Conservation (phyloP, 2,113 vertebrate genomes). For the Genyomyrus donnyi region DNA sequence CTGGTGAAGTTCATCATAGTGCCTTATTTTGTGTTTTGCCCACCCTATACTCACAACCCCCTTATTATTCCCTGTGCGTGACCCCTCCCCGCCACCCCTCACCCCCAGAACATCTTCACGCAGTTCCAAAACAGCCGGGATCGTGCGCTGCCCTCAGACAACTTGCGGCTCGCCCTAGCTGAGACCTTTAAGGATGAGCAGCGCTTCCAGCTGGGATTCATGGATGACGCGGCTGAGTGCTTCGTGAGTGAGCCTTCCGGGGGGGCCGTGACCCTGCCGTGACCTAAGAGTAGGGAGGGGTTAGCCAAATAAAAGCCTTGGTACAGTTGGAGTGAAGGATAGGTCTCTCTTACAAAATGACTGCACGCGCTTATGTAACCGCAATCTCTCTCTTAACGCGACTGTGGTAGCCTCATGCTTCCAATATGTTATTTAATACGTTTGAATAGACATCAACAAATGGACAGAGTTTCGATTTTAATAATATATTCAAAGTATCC, state of each 20-base stretch:
- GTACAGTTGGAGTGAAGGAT: background rate
- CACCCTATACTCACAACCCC: background rate
- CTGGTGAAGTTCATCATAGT: background rate
- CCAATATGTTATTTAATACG: background rate
- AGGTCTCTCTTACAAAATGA: background rate
- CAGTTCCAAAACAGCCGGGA: conserved; percentile 92
- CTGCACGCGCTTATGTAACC: background rate
- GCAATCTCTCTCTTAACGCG: background rate
- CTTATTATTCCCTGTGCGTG: background rate
- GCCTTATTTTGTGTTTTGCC: background rate
- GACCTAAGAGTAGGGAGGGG: background rate
- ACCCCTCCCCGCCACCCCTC: background rate
- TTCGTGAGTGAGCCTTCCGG: conserved; percentile 71
- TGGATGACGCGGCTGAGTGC: conserved; percentile 97
- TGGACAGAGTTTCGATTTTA: background rate
- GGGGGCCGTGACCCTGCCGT: background rate
- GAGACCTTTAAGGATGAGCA: conserved; percentile 97
- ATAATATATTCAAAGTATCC: background rate
- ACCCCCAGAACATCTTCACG: conserved; percentile 78
- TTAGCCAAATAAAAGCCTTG: background rate
- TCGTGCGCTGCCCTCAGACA: conserved; percentile 89
- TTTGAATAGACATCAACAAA: background rate
- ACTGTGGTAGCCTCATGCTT: background rate
- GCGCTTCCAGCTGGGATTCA: conserved; percentile 92
- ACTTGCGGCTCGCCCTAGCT: conserved; percentile 84